Evolutionary conservation across 2,797 vertebrate genomes (phyloP), one percentile per base, ranked within the genome.

Genomic region (Semotilus atromaculatus): DNA sequence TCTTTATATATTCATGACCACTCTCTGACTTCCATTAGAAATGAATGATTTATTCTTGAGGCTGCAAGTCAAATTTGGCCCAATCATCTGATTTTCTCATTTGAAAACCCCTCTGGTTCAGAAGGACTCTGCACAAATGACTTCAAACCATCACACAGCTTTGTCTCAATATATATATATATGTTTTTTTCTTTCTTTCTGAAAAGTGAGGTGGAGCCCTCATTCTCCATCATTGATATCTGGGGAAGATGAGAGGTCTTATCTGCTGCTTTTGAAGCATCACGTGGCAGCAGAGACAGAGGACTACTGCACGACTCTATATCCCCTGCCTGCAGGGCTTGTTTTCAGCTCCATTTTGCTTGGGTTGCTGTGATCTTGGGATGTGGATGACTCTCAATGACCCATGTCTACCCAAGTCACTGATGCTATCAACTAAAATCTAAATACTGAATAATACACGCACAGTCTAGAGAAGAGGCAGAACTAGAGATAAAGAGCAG

Each of bases 51-150:
- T 89, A 88, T 85, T 86, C 74, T 77, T 74, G 68, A 68, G 79
- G 83, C 82, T 80, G 82, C 74, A 86, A 90, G 86, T 89, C 76
- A 91, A 90, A 86, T 90, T 90, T 89, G 40, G 68, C 85, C 85
- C 80, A 85, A 88, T 90, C 89, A 83, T 77, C 84, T 67, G 82
- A 86, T 90, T 86, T 86, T 34, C 64, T 85, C 72, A 83, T 86
- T 82, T 83, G 71, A 74, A 11, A 76, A 81, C 83, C 87, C 89
- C 87, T 91, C 85, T 87, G 86, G 86, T 87, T 90, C 85, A 88
- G 90, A 91, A 88, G 88, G 82, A 67, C 82, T 43, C 38, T 36
- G 55, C 55, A 82, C 62, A 58, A 78, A 84, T 68, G 29, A 77
- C 79, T 81, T 70, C 64, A 80, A 68, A 64, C 38, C 66, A 81